Conservation (phyloP, 2,888 invertebrate species). For the Calliphora vomitoria region DNA sequence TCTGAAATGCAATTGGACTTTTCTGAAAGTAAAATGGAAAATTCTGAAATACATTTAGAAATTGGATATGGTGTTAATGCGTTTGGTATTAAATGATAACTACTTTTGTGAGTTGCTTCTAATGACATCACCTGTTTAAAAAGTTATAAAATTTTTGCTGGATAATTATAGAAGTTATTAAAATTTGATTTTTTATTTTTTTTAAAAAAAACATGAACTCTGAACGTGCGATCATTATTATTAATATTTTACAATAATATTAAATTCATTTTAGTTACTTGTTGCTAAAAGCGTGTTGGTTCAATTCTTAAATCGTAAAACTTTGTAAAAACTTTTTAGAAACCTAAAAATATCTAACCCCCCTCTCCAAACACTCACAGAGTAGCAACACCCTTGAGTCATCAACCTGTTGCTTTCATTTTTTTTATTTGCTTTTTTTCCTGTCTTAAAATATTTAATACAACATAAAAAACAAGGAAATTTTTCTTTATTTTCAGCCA, state of each 20-base stretch:
- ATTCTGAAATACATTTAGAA: no score
- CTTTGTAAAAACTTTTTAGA: conserved; percentile 15
- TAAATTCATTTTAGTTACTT: neutral
- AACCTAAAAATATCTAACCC: conserved; percentile 14
- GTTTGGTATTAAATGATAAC: no score
- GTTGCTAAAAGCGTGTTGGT: neutral
- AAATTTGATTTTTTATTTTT: no score
- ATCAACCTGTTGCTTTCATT: conserved; percentile 70
- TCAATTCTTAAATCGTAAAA: conserved; percentile 4
- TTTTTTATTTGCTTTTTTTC: conserved; percentile 31
- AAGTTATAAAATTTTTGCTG: no score
- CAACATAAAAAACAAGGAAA: conserved; percentile 56
- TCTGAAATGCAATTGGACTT: no score
- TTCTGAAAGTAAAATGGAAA: no score
- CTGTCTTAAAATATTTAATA: conserved; percentile 52
- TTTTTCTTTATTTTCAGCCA: conserved; percentile 63
- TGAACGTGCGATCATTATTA: neutral
- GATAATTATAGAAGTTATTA: no score
- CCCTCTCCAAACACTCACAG: neutral
- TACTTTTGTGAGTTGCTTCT: no score
- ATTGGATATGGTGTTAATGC: no score
- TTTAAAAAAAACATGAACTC: no score
- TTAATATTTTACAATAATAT: neutral
- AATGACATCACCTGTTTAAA: no score
- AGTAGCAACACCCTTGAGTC: conserved; percentile 53